A percentile compares a stretch with the other conserved stretches of the same genome.
phyloP scores from a whole-genome alignment of 1,140 invertebrate species.

The Lasaia peninsularis region DNA sequence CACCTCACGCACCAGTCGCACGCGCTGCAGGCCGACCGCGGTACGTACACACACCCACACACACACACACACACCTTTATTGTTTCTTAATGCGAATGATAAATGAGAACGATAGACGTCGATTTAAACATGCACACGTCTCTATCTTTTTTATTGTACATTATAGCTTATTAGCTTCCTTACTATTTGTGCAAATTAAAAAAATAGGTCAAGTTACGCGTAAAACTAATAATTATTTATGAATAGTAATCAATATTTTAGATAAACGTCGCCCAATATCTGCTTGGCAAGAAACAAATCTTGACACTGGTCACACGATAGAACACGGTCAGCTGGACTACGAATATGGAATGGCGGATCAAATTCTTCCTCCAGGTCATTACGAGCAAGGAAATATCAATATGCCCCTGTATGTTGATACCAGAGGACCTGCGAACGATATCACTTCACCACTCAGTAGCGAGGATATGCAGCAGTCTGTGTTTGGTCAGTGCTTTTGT shows the following conservation, averaged over 20 bases:
- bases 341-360: conserved; percentile 39
- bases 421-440: conserved; percentile 44
- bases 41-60: conserved; percentile 24
- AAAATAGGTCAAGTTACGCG: background rate
- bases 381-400: conserved; percentile 43
- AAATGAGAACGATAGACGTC: too few species aligned
- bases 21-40: conserved; percentile 47
- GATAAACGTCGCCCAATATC: conserved; percentile 61
- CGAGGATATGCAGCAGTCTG: conserved; percentile 73
- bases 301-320: conserved; percentile 86
- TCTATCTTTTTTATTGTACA: too few species aligned
- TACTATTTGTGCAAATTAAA: too few species aligned
- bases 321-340: conserved; percentile 77
- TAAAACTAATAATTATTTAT: conserved; percentile 12
- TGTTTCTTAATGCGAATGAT: too few species aligned
- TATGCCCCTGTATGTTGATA: conserved; percentile 78
- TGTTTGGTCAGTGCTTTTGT: conserved; percentile 56
- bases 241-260: conserved; percentile 18
- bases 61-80: too few species aligned
- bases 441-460: conserved; percentile 62
- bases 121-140: too few species aligned
- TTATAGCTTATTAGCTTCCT: too few species aligned
- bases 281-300: conserved; percentile 92
- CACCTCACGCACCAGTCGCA: conserved; percentile 88
- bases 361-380: conserved; percentile 38